Evolutionary conservation across 2,113 vertebrate species (phyloP).

Genomic region (Ia io): DNA sequence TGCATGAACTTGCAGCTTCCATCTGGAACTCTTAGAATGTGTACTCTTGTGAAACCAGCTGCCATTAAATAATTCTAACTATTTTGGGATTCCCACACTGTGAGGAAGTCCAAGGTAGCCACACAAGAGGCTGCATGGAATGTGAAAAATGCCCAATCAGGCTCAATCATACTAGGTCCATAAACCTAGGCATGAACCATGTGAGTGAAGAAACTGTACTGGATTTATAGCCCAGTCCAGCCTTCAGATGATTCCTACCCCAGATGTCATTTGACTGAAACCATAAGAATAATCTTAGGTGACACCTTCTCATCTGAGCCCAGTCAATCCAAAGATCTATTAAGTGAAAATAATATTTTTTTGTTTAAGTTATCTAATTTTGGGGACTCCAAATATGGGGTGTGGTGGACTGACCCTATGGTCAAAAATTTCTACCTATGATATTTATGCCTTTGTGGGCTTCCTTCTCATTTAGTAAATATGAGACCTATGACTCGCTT

Average conservation of each 20-base stretch:
- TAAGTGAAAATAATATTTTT: neutral
- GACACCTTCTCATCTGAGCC: neutral
- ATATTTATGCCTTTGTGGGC: neutral
- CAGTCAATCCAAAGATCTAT: neutral
- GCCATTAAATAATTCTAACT: neutral
- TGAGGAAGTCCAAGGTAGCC: neutral
- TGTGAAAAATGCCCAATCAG: neutral
- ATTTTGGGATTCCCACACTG: neutral
- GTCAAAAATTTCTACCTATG: neutral
- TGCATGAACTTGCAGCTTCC: neutral
- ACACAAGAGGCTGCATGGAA: neutral
- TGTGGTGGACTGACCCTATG: neutral
- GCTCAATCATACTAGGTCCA: neutral
- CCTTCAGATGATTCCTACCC: neutral
- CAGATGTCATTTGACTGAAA: neutral
- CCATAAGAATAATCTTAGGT: neutral
- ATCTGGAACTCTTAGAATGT: neutral
- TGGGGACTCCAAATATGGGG: neutral
- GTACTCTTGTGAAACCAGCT: neutral
- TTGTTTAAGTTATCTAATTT: neutral
- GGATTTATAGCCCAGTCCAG: neutral
- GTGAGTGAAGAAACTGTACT: neutral
- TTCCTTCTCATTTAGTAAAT: neutral
- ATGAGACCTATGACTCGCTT: neutral
- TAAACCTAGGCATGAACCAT: neutral